phyloP scores from a whole-genome alignment of 2,888 invertebrate genomes.

The Rhagium mordax region DNA sequence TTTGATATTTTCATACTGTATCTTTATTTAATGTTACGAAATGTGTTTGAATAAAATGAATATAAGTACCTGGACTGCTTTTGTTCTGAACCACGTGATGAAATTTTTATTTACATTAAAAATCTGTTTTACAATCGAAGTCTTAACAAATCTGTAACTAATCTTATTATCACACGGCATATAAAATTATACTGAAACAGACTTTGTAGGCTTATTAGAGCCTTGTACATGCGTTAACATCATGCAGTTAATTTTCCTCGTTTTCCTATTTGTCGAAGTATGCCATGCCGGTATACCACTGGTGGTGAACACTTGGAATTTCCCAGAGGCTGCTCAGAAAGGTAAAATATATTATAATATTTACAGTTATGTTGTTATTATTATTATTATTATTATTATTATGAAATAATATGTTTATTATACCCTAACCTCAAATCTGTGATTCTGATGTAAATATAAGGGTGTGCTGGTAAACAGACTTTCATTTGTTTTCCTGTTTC shows the following conservation, averaged over 20 bases:
- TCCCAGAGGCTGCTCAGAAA: conserved; percentile 16
- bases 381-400: too few species aligned
- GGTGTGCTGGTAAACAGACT: too few species aligned
- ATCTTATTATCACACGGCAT: neutral
- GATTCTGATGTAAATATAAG: too few species aligned
- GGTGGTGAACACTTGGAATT: conserved; percentile 29
- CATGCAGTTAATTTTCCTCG: neutral
- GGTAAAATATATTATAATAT: conserved; percentile 10
- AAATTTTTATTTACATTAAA: neutral
- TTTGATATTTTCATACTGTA: too few species aligned
- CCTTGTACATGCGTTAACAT: neutral
- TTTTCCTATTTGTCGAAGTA: neutral
- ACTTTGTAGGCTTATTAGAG: neutral
- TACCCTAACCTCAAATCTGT: too few species aligned
- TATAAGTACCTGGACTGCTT: too few species aligned
- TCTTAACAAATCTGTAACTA: neutral
- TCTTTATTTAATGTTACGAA: too few species aligned
- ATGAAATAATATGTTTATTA: too few species aligned
- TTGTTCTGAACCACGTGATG: neutral
- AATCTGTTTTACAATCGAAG: neutral
- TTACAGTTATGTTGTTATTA: too few species aligned
- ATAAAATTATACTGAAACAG: neutral
- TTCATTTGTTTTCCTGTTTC: too few species aligned
- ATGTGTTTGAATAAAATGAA: too few species aligned
- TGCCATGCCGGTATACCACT: conserved; percentile 23